A percentile compares a stretch with the other conserved stretches of the same genome.
Evolutionary conservation across 2,113 vertebrate genomes (phyloP).

Genomic region (Holacanthus passer): DNA sequence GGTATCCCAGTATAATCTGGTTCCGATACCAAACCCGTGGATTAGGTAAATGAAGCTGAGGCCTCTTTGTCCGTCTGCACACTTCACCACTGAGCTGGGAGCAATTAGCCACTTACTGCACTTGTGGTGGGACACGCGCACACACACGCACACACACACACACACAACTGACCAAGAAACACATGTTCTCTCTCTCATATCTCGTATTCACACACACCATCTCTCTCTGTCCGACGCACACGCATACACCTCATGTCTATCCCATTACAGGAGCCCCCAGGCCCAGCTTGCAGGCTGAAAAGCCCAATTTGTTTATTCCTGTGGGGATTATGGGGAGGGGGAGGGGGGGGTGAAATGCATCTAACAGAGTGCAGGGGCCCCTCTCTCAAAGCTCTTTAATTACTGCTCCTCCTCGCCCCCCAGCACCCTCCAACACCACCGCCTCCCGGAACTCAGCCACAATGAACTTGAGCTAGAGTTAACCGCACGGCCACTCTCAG

Average conservation of each 20-base stretch:
- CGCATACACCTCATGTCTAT: constrained; percentile 55
- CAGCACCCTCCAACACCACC: constrained; percentile 28
- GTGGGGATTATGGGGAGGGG: constrained; percentile 74
- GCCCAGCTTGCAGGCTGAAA: constrained; percentile 79
- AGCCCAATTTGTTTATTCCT: constrained; percentile 86
- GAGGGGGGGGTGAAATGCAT: constrained; percentile 73
- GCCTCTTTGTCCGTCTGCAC: constrained; percentile 46
- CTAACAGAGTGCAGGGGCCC: constrained; percentile 77
- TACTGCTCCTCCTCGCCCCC: constrained; percentile 72
- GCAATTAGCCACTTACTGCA: constrained; percentile 74
- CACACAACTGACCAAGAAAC: constrained; percentile 46
- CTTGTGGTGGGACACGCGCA: constrained; percentile 39
- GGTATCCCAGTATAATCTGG: constrained; percentile 42
- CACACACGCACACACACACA: constrained; percentile 30
- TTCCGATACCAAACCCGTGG: constrained; percentile 43
- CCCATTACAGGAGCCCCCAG: constrained; percentile 75
- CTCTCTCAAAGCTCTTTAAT: constrained; percentile 79
- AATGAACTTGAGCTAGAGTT: constrained; percentile 79
- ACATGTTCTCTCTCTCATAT: constrained; percentile 62
- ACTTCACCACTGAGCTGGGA: constrained; percentile 60
- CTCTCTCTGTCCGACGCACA: constrained; percentile 32
- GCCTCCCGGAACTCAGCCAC: constrained; percentile 66
- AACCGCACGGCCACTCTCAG: constrained; percentile 45
- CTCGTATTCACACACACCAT: constrained; percentile 34
- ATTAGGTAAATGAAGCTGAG: constrained; percentile 70